A percentile compares a stretch with the other conserved stretches of the same genome.
These are phyloP conservation scores for Antheraea mylitta DNA, from an alignment of 1,140 invertebrate genomes.

Conservation along the genomic window DNA sequence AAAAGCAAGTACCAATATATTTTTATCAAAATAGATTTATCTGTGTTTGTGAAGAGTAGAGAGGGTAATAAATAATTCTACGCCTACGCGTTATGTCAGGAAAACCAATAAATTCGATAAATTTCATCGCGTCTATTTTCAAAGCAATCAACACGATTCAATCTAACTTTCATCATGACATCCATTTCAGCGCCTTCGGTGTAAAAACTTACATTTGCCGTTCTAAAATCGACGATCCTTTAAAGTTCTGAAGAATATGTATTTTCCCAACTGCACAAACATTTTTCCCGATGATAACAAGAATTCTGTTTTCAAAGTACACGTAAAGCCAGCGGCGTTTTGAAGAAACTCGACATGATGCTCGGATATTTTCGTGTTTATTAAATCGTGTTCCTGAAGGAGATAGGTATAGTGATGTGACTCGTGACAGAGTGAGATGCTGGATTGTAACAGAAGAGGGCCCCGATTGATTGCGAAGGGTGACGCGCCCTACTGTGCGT, in stretches of 20 bases:
- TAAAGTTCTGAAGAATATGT: background rate
- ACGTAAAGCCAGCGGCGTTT: conserved; percentile 45
- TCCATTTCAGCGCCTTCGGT: conserved; percentile 3
- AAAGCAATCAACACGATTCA: conserved; percentile 20
- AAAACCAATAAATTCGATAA: background rate
- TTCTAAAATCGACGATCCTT: background rate
- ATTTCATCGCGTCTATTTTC: background rate
- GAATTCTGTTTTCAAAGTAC: conserved; percentile 57
- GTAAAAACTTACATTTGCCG: background rate
- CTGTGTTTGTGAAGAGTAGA: background rate
- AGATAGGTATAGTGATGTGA: conserved; percentile 23
- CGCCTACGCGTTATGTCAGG: background rate
- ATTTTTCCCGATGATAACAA: conserved; percentile 36
- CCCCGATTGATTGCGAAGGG: conserved; percentile 65
- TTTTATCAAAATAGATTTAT: background rate
- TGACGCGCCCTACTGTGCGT: conserved; percentile 52
- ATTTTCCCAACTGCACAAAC: background rate
- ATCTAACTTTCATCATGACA: conserved; percentile 42
- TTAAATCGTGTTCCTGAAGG: conserved; percentile 49
- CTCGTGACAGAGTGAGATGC: conserved; percentile 37
- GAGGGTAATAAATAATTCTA: background rate
- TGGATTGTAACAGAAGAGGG: conserved; percentile 50
- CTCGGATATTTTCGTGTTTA: conserved; percentile 34
- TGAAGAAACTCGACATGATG: background rate
- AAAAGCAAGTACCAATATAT: background rate